These are phyloP conservation scores for Echiichthys vipera DNA, from an alignment of 2,797 vertebrate species.

Conservation along the genomic window DNA sequence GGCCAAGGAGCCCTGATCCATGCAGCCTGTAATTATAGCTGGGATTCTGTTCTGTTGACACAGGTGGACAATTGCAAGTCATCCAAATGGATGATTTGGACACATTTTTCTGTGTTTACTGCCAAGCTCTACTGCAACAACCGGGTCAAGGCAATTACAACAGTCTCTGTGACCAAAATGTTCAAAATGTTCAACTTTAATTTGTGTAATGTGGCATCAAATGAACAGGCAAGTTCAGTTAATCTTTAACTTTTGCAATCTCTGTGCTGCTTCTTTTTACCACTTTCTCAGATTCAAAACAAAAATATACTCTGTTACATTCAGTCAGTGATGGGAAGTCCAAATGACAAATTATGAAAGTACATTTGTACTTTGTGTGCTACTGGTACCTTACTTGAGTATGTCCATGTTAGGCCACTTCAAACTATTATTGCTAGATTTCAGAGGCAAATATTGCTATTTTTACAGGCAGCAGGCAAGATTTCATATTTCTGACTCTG, in stretches of 20 bases:
- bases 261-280: neutral
- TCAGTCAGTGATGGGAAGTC: neutral
- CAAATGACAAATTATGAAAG: no score
- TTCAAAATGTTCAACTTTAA: neutral
- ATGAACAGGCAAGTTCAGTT: slow-evolving; percentile 7
- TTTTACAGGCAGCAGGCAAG: no score
- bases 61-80: slow-evolving; percentile 67
- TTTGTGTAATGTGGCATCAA: slow-evolving; percentile 19
- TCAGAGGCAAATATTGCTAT: neutral
- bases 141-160: neutral
- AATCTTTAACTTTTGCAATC: slow-evolving; percentile 30
- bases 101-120: slow-evolving; percentile 27
- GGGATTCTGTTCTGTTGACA: slow-evolving; percentile 68
- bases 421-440: neutral
- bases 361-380: no score
- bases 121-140: slow-evolving; percentile 7
- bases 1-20: slow-evolving; percentile 26
- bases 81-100: slow-evolving; percentile 52
- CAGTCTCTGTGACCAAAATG: neutral
- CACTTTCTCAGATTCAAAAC: neutral
- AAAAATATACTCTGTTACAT: neutral
- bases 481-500: no score
- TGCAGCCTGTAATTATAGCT: slow-evolving; percentile 64
- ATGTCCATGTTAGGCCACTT: neutral
- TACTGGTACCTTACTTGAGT: neutral